Conservation (phyloP, 2,797 vertebrate species). For the Parotocinclus haroldoi region DNA sequence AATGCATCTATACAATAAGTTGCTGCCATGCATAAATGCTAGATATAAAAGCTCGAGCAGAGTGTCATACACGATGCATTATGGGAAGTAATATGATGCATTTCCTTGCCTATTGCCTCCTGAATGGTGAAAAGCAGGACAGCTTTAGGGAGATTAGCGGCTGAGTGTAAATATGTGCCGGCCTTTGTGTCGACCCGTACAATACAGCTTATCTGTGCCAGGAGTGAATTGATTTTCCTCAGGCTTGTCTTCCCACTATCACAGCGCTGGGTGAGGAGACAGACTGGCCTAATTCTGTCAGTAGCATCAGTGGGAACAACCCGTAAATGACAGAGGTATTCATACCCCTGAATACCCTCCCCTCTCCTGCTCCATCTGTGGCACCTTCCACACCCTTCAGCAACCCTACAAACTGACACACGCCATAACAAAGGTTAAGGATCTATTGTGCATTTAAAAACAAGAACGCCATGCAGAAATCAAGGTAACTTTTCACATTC, state of each 20-base stretch:
- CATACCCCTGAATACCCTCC: slow-evolving; percentile 40
- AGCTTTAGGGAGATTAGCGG: slow-evolving; percentile 51
- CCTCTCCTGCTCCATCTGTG: not conserved
- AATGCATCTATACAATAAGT: slow-evolving; percentile 13
- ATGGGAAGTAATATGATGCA: slow-evolving; percentile 38
- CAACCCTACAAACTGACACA: slow-evolving; percentile 19
- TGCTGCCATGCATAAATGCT: slow-evolving; percentile 19
- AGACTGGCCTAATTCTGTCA: slow-evolving; percentile 57
- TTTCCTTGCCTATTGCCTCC: slow-evolving; percentile 44
- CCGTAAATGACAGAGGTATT: slow-evolving; percentile 48
- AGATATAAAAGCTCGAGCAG: slow-evolving; percentile 30
- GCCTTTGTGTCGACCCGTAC: slow-evolving; percentile 49
- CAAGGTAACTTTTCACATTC: not conserved
- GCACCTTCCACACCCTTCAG: slow-evolving; percentile 29
- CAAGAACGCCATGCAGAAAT: not conserved
- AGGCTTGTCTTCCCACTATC: slow-evolving; percentile 47
- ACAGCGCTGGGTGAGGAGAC: slow-evolving; percentile 37
- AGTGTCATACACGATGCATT: slow-evolving; percentile 35
- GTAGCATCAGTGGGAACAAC: slow-evolving; percentile 39
- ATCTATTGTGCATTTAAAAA: not conserved
- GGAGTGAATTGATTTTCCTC: slow-evolving; percentile 55
- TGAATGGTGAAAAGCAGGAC: slow-evolving; percentile 37
- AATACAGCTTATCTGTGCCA: slow-evolving; percentile 57
- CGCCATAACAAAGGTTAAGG: slow-evolving; percentile 21
- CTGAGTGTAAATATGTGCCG: slow-evolving; percentile 48